phyloP scores from a whole-genome alignment of 2,113 vertebrate genomes.

The Alaudala cheleensis region DNA sequence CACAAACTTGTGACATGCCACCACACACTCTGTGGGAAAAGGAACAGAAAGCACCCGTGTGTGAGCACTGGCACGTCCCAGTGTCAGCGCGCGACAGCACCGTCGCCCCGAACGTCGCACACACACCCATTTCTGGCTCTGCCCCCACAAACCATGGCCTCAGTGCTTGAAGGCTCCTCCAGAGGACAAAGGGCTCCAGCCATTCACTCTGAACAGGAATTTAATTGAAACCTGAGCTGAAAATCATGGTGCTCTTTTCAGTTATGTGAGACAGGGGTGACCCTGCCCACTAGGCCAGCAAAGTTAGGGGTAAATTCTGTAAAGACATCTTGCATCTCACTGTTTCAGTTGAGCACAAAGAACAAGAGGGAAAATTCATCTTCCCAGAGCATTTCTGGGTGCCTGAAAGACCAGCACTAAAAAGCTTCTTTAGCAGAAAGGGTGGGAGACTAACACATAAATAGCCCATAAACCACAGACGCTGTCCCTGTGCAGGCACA shows the following conservation, averaged over 20 bases:
- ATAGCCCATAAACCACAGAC: not conserved
- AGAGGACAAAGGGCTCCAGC: not conserved
- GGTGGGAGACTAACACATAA: not conserved
- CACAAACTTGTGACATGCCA: constrained; percentile 91
- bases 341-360: not conserved
- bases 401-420: not conserved
- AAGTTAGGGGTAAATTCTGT: not conserved
- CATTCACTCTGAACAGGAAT: not conserved
- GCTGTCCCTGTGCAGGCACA: not conserved
- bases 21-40: constrained; percentile 79
- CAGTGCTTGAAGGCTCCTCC: not conserved
- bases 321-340: not conserved
- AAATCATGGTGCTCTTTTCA: not conserved
- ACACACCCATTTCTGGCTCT: not conserved
- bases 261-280: not conserved
- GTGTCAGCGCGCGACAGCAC: not conserved
- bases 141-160: not conserved
- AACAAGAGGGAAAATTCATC: not conserved
- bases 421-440: not conserved
- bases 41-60: not conserved
- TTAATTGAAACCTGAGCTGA: not conserved
- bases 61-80: not conserved
- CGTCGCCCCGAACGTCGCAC: not conserved
- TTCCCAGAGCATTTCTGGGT: not conserved
- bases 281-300: not conserved